Evolutionary conservation across 2,888 invertebrate genomes (phyloP).

Genomic region (Cephonodes hylas): DNA sequence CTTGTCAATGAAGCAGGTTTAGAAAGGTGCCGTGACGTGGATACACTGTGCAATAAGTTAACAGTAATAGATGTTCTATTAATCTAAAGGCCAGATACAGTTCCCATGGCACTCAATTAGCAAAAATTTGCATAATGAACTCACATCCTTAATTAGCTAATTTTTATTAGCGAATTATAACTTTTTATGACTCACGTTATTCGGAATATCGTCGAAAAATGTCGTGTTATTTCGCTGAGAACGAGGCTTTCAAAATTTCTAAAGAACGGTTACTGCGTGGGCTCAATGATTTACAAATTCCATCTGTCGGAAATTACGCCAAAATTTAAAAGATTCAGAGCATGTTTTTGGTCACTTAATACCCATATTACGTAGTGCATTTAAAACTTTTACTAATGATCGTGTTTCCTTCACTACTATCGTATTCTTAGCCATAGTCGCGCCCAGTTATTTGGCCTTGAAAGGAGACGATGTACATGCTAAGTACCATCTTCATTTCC

Average conservation of each 20-base stretch:
- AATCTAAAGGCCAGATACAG: neutral
- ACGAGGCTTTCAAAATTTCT: neutral
- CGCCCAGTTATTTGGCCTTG: constrained; percentile 8
- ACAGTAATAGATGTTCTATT: neutral
- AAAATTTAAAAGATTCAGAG: neutral
- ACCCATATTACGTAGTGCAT: neutral
- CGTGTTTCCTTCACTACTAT: neutral
- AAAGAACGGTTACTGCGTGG: neutral
- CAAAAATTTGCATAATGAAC: neutral
- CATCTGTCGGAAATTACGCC: neutral
- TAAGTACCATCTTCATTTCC: constrained; percentile 3
- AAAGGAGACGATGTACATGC: constrained; percentile 4
- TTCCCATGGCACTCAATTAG: neutral
- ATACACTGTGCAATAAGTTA: constrained; percentile 11
- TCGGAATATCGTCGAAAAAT: neutral
- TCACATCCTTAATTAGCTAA: constrained; percentile 6
- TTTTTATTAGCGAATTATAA: neutral
- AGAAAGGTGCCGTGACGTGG: constrained; percentile 24
- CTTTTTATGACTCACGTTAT: neutral
- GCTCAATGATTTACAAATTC: neutral
- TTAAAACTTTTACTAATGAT: neutral
- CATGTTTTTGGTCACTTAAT: neutral
- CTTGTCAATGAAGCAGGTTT: constrained; percentile 23
- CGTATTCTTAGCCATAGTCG: neutral
- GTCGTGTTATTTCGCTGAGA: neutral